These are phyloP conservation scores for Lepidothrix coronata DNA, from an alignment of 2,113 vertebrate genomes.

Conservation along the genomic window DNA sequence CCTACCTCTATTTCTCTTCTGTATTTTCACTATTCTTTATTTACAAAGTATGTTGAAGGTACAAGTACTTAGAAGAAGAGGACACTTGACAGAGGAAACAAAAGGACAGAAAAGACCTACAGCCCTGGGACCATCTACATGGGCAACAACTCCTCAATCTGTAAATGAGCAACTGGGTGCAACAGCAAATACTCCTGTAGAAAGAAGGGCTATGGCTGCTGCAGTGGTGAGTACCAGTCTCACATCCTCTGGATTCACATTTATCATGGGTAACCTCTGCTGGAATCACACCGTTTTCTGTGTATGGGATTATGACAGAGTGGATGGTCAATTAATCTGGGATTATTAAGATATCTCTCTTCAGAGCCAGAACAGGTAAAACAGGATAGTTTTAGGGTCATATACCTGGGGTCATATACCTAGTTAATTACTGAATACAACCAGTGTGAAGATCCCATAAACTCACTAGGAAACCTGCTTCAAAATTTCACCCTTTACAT, in stretches of 20 bases:
- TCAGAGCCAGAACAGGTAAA: background rate
- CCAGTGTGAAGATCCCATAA: background rate
- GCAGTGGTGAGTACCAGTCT: background rate
- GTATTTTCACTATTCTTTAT: background rate
- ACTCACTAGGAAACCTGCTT: background rate
- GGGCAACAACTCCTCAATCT: background rate
- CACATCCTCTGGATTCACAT: background rate
- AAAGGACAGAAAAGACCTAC: background rate
- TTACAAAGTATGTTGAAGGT: background rate
- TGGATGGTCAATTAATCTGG: background rate
- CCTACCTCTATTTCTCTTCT: background rate
- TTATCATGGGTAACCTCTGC: background rate
- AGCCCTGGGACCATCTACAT: background rate
- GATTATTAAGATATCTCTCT: background rate
- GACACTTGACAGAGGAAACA: rapidly evolving
- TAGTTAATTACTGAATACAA: background rate
- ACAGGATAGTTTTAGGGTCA: no score
- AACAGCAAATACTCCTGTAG: background rate
- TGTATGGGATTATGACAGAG: background rate
- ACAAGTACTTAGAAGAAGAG: background rate
- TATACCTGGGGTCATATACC: background rate
- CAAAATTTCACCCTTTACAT: background rate
- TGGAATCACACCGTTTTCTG: background rate
- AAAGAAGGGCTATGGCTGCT: background rate
- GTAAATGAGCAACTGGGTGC: background rate